These are phyloP conservation scores for Drosophila tani DNA, from an alignment of 1,140 invertebrate genomes.

Conservation along the genomic window DNA sequence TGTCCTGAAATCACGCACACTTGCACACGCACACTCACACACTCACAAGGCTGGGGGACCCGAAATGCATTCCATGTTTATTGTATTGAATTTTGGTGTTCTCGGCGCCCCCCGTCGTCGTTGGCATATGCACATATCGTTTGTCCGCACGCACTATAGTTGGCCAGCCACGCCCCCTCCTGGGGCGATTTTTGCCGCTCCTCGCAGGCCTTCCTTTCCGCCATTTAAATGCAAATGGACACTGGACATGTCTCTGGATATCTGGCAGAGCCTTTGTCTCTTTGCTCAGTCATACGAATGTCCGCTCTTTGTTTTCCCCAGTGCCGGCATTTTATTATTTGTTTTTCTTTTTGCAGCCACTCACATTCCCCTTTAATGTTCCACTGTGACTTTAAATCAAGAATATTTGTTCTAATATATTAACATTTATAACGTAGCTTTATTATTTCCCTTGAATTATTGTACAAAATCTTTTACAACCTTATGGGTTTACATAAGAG, in stretches of 20 bases:
- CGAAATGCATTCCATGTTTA: constrained; percentile 70
- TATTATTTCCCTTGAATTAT: too few species aligned
- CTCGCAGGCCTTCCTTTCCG: not conserved
- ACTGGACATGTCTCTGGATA: constrained; percentile 45
- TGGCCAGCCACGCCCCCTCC: not conserved
- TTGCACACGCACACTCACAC: constrained; percentile 18
- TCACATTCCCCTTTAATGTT: not conserved
- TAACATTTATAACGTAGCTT: too few species aligned
- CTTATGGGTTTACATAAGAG: too few species aligned
- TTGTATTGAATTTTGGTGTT: constrained; percentile 73
- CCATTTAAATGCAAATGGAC: constrained; percentile 62
- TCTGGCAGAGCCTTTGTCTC: constrained; percentile 12
- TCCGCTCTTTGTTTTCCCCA: constrained; percentile 9
- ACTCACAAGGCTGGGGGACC: not conserved
- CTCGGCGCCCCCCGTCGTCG: constrained; percentile 20
- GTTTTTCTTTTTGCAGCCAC: constrained; percentile 7
- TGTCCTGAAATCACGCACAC: constrained; percentile 64
- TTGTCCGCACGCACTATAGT: constrained; percentile 9
- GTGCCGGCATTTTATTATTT: constrained; percentile 1
- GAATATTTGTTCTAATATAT: too few species aligned
- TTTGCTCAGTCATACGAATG: constrained; percentile 16
- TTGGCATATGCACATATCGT: constrained; percentile 18
- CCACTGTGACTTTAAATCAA: not conserved
- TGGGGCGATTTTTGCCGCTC: not conserved
- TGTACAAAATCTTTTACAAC: too few species aligned